A percentile compares a stretch with the other conserved stretches of the same genome.
These are phyloP conservation scores for Coptodon bakossiorum DNA, from an alignment of 2,113 vertebrate species.

Conservation along the genomic window DNA sequence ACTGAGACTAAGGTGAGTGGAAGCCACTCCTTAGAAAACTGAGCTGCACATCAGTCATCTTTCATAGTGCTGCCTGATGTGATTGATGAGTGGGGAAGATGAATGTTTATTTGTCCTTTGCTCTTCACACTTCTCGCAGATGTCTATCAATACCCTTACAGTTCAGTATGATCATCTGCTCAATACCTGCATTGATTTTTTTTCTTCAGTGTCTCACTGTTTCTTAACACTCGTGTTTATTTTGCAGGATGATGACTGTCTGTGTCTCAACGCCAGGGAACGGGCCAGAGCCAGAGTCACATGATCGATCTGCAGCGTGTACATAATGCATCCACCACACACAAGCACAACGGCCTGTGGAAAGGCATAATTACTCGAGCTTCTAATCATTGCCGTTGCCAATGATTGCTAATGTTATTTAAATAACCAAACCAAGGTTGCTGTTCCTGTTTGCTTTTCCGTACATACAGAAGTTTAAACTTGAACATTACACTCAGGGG, in stretches of 20 bases:
- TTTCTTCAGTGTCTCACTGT: neutral
- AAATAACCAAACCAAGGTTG: constrained; percentile 63
- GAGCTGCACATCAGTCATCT: neutral
- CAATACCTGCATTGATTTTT: neutral
- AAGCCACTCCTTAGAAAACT: neutral
- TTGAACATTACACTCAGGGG: constrained; percentile 76
- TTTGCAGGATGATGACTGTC: constrained; percentile 38
- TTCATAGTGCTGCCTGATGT: neutral
- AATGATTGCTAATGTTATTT: constrained; percentile 64
- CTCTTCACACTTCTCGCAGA: neutral
- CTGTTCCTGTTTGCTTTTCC: constrained; percentile 52
- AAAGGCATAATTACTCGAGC: constrained; percentile 46
- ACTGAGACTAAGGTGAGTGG: constrained; percentile 18
- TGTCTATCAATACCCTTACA: neutral
- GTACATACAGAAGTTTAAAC: constrained; percentile 62
- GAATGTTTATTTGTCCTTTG: neutral
- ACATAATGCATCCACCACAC: constrained; percentile 56
- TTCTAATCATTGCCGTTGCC: constrained; percentile 26
- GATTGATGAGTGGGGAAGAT: neutral
- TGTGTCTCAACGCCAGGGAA: constrained; percentile 8
- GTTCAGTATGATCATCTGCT: neutral
- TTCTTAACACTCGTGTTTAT: neutral
- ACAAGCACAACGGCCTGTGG: constrained; percentile 58
- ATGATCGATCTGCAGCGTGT: constrained; percentile 60
- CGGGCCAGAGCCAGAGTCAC: constrained; percentile 27